These are phyloP conservation scores for Phyllostomus hastatus DNA, from an alignment of 2,113 vertebrate genomes.

Conservation along the genomic window DNA sequence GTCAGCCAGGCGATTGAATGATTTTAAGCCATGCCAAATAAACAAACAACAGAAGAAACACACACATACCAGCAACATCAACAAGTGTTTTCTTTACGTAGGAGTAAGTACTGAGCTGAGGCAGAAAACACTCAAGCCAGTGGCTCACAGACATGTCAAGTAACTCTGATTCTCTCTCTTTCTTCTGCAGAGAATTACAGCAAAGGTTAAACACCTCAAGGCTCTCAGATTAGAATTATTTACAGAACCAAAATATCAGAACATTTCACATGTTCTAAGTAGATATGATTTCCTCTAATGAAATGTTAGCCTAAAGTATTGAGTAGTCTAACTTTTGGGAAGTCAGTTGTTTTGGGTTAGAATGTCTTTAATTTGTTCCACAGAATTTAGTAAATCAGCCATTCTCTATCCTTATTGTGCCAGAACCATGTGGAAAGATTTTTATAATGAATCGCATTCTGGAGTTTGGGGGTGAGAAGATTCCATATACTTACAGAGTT, in stretches of 20 bases:
- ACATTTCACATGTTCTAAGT: background rate
- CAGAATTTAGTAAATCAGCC: background rate
- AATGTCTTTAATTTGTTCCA: background rate
- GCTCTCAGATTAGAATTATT: background rate
- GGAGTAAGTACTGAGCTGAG: background rate
- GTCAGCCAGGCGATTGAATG: background rate
- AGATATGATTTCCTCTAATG: background rate
- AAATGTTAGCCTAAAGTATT: background rate
- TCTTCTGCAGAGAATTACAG: background rate
- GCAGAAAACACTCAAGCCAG: background rate
- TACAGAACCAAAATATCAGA: background rate
- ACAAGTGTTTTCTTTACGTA: background rate
- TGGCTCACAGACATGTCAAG: background rate
- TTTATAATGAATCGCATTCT: background rate
- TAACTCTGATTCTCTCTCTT: background rate
- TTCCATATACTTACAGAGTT: background rate
- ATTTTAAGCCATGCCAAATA: conserved; percentile 15
- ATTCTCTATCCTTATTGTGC: background rate
- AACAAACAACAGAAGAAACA: background rate
- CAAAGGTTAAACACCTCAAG: background rate
- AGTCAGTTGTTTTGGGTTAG: background rate
- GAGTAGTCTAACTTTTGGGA: background rate
- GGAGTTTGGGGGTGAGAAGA: background rate
- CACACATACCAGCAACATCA: background rate
- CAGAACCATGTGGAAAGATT: background rate